phyloP scores from a whole-genome alignment of 2,888 invertebrate genomes.

The Agrotis clavis region DNA sequence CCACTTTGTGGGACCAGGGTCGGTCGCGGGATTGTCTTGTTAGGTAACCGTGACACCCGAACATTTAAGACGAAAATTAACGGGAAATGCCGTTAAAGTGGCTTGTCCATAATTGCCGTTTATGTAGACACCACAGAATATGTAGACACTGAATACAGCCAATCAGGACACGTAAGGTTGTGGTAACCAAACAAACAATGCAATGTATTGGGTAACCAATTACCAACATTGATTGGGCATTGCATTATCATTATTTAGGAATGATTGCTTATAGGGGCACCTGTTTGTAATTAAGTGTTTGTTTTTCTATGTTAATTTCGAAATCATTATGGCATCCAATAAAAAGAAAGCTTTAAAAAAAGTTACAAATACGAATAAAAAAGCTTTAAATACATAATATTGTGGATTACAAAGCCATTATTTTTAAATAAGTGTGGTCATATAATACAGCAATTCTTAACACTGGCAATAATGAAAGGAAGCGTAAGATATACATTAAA shows the following conservation, averaged over 20 bases:
- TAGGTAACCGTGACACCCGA: too few species aligned
- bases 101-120: constrained; percentile 25
- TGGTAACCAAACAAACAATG: constrained; percentile 29
- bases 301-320: too few species aligned
- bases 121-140: too few species aligned
- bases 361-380: too few species aligned
- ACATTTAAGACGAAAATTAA: too few species aligned
- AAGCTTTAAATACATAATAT: constrained; percentile 2
- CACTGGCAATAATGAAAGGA: constrained; percentile 81
- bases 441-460: constrained; percentile 73
- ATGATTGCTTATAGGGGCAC: too few species aligned
- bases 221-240: constrained; percentile 30
- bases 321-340: too few species aligned
- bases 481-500: constrained; percentile 81
- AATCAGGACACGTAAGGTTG: constrained; percentile 44
- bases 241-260: constrained; percentile 9
- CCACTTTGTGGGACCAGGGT: too few species aligned
- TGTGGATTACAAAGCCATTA: constrained; percentile 67
- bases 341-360: too few species aligned
- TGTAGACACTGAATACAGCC: constrained; percentile 42
- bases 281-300: too few species aligned
- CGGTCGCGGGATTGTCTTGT: too few species aligned
- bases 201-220: constrained; percentile 18
- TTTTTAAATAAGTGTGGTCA: constrained; percentile 69
- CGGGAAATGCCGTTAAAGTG: too few species aligned